These are phyloP conservation scores for Grus americana DNA, from an alignment of 2,113 vertebrate genomes.

Conservation along the genomic window DNA sequence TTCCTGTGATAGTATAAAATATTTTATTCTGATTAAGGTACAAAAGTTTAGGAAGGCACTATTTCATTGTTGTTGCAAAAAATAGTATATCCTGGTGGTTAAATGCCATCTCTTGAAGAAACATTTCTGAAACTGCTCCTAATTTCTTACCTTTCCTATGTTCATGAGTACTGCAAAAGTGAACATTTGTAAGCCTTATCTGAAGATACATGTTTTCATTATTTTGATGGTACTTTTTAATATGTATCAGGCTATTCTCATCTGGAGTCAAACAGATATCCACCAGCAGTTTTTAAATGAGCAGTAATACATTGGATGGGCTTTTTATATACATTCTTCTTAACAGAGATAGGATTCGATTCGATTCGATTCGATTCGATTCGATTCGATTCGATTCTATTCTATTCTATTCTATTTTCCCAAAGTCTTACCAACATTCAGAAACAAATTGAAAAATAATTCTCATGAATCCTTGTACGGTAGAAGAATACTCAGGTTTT, in stretches of 20 bases:
- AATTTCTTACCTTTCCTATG: neutral
- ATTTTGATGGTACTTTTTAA: neutral
- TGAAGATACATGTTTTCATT: neutral
- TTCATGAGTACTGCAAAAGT: neutral
- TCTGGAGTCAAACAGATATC: neutral
- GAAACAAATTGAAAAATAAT: neutral
- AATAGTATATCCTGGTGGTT: neutral
- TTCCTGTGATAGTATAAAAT: neutral
- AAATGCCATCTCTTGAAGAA: neutral
- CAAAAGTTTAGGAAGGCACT: neutral
- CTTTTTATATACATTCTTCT: neutral
- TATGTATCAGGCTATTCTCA: neutral
- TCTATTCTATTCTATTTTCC: neutral
- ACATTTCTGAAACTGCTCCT: neutral
- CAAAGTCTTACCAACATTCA: neutral
- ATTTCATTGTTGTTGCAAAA: neutral
- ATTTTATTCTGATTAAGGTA: neutral
- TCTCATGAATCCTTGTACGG: neutral
- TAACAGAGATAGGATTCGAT: neutral
- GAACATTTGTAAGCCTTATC: neutral
- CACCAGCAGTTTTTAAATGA: neutral
- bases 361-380: neutral
- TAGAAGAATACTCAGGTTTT: neutral
- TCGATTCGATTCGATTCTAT: neutral
- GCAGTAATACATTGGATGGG: neutral